Base-by-base conservation (phyloP, 2,888 invertebrate genomes). In the Trisateles emortualis region DNA sequence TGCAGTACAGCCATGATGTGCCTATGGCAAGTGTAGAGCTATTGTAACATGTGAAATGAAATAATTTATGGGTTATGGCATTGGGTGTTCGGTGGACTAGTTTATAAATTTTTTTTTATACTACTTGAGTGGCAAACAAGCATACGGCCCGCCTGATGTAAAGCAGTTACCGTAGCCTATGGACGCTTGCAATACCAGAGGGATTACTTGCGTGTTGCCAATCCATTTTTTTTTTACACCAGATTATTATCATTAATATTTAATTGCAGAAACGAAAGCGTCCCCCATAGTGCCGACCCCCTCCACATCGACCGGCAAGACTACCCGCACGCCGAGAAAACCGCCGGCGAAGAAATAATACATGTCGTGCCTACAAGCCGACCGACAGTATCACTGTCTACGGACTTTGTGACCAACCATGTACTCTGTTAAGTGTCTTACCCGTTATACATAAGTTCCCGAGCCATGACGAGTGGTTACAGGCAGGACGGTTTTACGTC, bases 311-410 rank as follows among this genome's bases (percentile, higher is more conserved):
- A 90, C 91, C 45, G 93, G 92, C 54, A 91, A 92, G 64, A 79
- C 88, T 24, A 87, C 89, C 1, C 90, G 93, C 74, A 86, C 92
- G 67, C 90, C 92, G 55, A 77, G 92, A 42, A 92, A 92, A 64
- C 87, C 92, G 64, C 88, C 91, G 54, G 77, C 86, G 53, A 81
- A 89, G 76, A 90, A 92, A 88, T 92, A 90, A 88, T 86, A 83
- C 76, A 57, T 57, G 64, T 49, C 52, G 36, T 50, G 58, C 52
- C 42, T 40, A 50, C 38, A 40, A 32, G 41, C 62, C 58, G 55
- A 52, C 47, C 43, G 41, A 42, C 58, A 60, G 46, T 54, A 39
- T n/a, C 35, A 16, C 43, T 59, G 74, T 55, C 58, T 44, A 59
- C 60, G 74, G 61, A 73, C 76, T 51, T 59, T 68, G 60, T 67